Conservation (phyloP, 2,113 vertebrate genomes). For the Colistium nudipinnis region DNA sequence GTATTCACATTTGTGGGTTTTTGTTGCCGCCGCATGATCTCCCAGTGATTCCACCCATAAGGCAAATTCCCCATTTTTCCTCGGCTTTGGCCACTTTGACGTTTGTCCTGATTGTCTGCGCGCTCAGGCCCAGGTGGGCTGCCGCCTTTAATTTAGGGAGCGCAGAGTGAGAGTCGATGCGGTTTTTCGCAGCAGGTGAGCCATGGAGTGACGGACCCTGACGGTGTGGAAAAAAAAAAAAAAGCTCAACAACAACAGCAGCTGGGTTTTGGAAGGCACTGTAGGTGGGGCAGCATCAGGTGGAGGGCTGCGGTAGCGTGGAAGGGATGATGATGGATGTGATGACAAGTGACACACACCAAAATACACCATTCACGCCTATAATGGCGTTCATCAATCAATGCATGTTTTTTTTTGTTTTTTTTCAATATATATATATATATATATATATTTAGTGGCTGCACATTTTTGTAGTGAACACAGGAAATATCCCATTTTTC, state of each 20-base stretch:
- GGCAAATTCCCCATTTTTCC: constrained; percentile 49
- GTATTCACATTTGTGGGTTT: constrained; percentile 41
- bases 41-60: constrained; percentile 49
- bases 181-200: constrained; percentile 45
- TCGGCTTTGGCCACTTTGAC: constrained; percentile 47
- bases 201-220: constrained; percentile 61
- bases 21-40: constrained; percentile 48
- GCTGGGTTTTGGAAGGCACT: constrained; percentile 18
- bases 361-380: too few species aligned
- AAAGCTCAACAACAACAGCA: constrained; percentile 26
- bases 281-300: constrained; percentile 22
- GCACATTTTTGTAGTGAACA: too few species aligned
- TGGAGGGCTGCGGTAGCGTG: constrained; percentile 20
- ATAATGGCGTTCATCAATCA: too few species aligned
- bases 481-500: too few species aligned
- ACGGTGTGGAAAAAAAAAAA: constrained; percentile 18
- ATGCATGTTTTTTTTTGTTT: too few species aligned
- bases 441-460: too few species aligned
- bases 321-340: too few species aligned
- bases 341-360: constrained; percentile 31
- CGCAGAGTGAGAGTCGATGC: constrained; percentile 72
- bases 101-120: constrained; percentile 62
- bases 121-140: constrained; percentile 60
- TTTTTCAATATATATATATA: too few species aligned
- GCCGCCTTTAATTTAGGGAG: constrained; percentile 74